phyloP scores from a whole-genome alignment of 2,113 vertebrate genomes.

The Phalacrocorax aristotelis region DNA sequence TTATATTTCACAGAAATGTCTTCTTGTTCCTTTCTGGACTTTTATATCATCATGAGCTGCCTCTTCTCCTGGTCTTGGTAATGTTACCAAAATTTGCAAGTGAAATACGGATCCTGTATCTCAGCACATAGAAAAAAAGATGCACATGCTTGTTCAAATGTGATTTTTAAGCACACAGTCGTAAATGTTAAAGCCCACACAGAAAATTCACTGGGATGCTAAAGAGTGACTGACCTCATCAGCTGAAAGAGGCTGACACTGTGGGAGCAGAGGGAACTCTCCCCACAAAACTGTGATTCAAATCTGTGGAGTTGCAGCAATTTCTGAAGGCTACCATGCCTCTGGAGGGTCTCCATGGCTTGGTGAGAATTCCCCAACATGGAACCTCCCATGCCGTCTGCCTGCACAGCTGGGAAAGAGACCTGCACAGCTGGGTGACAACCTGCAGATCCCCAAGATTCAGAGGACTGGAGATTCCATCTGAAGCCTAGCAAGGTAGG shows the following conservation, averaged over 20 bases:
- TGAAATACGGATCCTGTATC: not conserved
- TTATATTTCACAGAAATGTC: not conserved
- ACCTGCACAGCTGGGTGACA: not conserved
- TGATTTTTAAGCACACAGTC: not conserved
- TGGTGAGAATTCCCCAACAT: not conserved
- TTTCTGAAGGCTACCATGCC: not conserved
- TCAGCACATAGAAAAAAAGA: not conserved
- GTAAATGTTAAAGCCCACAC: not conserved
- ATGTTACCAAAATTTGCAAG: not conserved
- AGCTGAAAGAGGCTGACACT: not conserved
- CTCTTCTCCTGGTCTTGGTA: not conserved
- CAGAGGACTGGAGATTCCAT: not conserved
- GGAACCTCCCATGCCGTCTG: not conserved
- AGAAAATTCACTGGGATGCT: not conserved
- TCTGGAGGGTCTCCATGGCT: not conserved
- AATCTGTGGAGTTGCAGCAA: not conserved
- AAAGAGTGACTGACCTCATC: not conserved
- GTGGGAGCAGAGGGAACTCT: not conserved
- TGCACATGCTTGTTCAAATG: not conserved
- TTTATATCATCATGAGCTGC: not conserved
- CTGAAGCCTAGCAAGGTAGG: not conserved
- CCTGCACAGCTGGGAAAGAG: not conserved
- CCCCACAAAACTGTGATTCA: not conserved
- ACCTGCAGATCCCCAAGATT: not conserved
- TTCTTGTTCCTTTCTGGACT: not conserved